A percentile compares a stretch with the other conserved stretches of the same genome.
Conservation (phyloP, 2,113 vertebrate species). For the Mola mola region DNA sequence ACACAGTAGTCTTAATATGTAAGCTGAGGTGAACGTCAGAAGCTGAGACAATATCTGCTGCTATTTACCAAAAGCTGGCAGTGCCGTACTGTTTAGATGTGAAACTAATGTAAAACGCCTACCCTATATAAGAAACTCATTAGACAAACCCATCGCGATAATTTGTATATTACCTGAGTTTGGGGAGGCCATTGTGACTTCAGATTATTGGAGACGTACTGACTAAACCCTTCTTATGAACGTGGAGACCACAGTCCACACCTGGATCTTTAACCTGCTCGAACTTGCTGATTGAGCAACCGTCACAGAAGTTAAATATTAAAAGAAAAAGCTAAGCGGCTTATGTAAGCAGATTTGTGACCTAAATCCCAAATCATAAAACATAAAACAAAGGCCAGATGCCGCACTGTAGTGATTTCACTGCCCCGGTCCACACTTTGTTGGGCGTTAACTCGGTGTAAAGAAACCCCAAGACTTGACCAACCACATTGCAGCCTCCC, state of each 20-base stretch:
- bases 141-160: background rate
- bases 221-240: constrained; percentile 13
- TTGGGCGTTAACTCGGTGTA: background rate
- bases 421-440: background rate
- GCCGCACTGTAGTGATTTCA: background rate
- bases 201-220: constrained; percentile 12
- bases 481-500: constrained; percentile 53
- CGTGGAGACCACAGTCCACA: constrained; percentile 57
- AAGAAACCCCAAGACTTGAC: background rate
- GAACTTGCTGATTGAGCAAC: constrained; percentile 44
- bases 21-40: no score
- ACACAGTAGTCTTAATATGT: background rate
- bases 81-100: no score
- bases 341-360: background rate
- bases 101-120: no score
- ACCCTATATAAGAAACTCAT: no score
- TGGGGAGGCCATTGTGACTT: constrained; percentile 57
- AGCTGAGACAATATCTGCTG: no score
- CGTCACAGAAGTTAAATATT: constrained; percentile 73
- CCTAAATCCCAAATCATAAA: background rate
- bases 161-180: constrained; percentile 59
- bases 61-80: no score
- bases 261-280: constrained; percentile 58
- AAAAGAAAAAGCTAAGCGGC: constrained; percentile 3
- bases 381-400: background rate